Evolutionary conservation across 2,888 invertebrate genomes (phyloP), one percentile per base, ranked within the genome.

Genomic region (Amblyjoppa proteus): DNA sequence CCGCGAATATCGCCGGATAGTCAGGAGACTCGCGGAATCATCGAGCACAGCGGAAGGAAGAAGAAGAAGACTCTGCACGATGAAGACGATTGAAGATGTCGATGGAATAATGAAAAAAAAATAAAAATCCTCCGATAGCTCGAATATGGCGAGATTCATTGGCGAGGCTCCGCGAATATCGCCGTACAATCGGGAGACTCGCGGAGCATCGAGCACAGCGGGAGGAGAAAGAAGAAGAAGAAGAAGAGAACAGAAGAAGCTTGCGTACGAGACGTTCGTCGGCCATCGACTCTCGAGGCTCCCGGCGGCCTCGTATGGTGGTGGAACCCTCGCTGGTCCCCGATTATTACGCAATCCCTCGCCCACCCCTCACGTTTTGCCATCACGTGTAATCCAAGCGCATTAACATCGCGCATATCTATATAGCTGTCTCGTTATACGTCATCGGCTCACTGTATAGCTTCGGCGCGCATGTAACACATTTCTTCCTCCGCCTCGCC

Each of bases 301-400:
- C 75, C 70, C 64, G 38, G 31, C 85, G 83, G 82, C 82, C 85
- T 76, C 85, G 85, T 85, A 85, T 85, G 85, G 85, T 85, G 82
- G 85, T 85, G 82, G 76, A 34, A 74, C 82, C 51, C 68, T 68
- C 73, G 74, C 80, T 71, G 61, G 70, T 51, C 41, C 78, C 75
- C 49, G 66, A 49, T 79, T 56, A 76, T 85, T 85, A 85, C 79
- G 85, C 85, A 85, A 85, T 85, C 68, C 3, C 82, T 20, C 58
- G 53, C 68, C 82, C 79, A 80, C 82, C 75, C 82, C 81, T 76
- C 82, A 80, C 79, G 80, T 85, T 85, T 77, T 73, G 75, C 71
- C 74, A 85, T 85, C 85, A 82, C 85, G 82, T 85, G 82, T 85
- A 83, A 82, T 85, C 68, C 82, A 82, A 85, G 82, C 82, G 82